These are phyloP conservation scores for Coelopa pilipes DNA, from an alignment of 2,888 invertebrate species.

Conservation along the genomic window DNA sequence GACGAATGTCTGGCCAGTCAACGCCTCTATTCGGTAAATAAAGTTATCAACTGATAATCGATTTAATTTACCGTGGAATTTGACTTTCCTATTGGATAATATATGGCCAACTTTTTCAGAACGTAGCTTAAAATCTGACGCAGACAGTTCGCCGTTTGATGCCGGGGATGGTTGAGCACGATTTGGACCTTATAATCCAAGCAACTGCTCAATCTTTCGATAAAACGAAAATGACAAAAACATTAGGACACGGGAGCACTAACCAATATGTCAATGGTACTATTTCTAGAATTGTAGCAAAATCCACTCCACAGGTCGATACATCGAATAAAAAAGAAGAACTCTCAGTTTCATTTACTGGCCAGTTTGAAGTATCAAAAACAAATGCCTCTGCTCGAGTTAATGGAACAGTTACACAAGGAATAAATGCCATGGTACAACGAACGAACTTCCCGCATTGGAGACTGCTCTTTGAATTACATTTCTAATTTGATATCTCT, in stretches of 20 bases:
- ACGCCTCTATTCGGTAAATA: too few species aligned
- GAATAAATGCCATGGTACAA: constrained; percentile 13
- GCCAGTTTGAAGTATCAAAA: constrained; percentile 1
- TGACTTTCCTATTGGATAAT: too few species aligned
- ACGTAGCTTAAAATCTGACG: too few species aligned
- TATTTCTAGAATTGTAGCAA: constrained; percentile 18
- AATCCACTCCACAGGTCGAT: not conserved
- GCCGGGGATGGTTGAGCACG: too few species aligned
- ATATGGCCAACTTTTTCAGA: too few species aligned
- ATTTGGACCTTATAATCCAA: too few species aligned
- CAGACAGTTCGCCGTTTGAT: too few species aligned
- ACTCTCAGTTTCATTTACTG: not conserved
- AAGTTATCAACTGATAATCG: too few species aligned
- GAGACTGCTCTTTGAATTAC: constrained; percentile 57
- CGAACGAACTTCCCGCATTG: constrained; percentile 55
- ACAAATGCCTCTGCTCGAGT: not conserved
- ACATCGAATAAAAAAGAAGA: not conserved
- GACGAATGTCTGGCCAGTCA: too few species aligned
- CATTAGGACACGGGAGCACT: too few species aligned
- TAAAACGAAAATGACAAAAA: constrained; percentile 3
- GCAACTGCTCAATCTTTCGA: constrained; percentile 43
- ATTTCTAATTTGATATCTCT: not conserved
- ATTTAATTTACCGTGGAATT: too few species aligned
- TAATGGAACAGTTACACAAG: too few species aligned
- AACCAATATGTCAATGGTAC: constrained; percentile 7